A percentile compares a stretch with the other conserved stretches of the same genome.
Evolutionary conservation across 2,888 invertebrate genomes (phyloP).

Genomic region (Hydroisotoma schaefferi): DNA sequence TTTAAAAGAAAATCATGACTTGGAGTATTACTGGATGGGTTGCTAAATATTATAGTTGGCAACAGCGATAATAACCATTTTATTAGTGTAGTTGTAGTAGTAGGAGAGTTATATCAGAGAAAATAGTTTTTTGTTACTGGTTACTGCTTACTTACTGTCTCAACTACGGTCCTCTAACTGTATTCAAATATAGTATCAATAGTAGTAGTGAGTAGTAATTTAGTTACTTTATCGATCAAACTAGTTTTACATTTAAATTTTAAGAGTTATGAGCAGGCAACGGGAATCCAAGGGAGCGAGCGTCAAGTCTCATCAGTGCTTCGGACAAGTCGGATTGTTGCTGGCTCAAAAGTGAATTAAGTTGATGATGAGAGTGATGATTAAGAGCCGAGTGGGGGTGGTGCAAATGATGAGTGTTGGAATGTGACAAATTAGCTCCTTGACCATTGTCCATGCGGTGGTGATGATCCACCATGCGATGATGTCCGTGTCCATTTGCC

Average conservation of each 20-base stretch:
- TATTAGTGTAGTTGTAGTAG: too few species aligned
- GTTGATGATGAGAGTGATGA: constrained; percentile 45
- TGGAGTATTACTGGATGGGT: constrained; percentile 2
- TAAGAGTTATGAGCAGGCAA: constrained; percentile 48
- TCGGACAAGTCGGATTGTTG: constrained; percentile 47
- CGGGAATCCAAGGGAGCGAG: constrained; percentile 46
- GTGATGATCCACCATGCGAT: constrained; percentile 39
- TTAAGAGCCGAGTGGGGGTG: constrained; percentile 43
- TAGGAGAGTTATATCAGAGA: too few species aligned
- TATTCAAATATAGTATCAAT: neutral
- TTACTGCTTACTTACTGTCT: too few species aligned
- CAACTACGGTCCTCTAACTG: too few species aligned
- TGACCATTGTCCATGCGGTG: constrained; percentile 36
- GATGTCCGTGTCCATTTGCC: constrained; percentile 37
- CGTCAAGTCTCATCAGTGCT: constrained; percentile 45
- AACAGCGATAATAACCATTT: too few species aligned
- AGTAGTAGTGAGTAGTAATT: neutral
- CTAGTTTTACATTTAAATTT: constrained; percentile 5
- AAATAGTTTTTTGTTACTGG: too few species aligned
- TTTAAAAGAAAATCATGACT: neutral
- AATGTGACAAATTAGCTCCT: constrained; percentile 39
- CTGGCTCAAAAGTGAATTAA: constrained; percentile 45
- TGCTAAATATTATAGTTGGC: neutral
- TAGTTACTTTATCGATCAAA: neutral
- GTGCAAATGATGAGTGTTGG: constrained; percentile 40